A percentile compares a stretch with the other conserved stretches of the same genome.
phyloP scores from a whole-genome alignment of 2,888 invertebrate genomes.

The Stenotaenia linearis region DNA sequence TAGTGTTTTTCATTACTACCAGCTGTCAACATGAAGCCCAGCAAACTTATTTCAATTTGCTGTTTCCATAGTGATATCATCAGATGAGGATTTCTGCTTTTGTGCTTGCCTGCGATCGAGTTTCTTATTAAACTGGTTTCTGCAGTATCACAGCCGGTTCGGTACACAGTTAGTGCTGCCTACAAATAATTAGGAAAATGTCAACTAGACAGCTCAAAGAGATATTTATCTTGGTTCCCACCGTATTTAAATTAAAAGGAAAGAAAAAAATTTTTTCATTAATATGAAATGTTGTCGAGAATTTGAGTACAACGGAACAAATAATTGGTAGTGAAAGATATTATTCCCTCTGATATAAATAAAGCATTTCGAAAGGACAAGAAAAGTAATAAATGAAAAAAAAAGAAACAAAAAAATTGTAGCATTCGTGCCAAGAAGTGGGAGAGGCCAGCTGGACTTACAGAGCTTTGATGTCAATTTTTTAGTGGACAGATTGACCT shows the following conservation, averaged over 20 bases:
- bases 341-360: neutral
- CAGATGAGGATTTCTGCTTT: constrained; percentile 14
- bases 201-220: neutral
- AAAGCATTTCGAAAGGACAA: neutral
- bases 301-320: neutral
- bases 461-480: constrained; percentile 17
- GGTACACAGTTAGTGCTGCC: neutral
- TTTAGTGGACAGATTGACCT: constrained; percentile 26
- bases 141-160: constrained; percentile 8
- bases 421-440: neutral
- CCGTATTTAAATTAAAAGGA: neutral
- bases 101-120: constrained; percentile 13
- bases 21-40: constrained; percentile 7
- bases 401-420: neutral
- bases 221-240: too few relatives aligned
- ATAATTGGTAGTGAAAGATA: too few relatives aligned
- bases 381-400: neutral
- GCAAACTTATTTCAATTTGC: constrained; percentile 19
- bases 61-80: constrained; percentile 21
- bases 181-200: constrained; percentile 16
- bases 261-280: neutral
- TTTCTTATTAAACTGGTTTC: constrained; percentile 12
- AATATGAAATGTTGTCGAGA: neutral
- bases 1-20: constrained; percentile 10
- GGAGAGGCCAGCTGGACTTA: constrained; percentile 13